Percentiles rank a stretch among this genome's conserved stretches.
These are phyloP conservation scores for Drosophila trapezifrons DNA, from an alignment of 1,140 invertebrate genomes.

Conservation along the genomic window DNA sequence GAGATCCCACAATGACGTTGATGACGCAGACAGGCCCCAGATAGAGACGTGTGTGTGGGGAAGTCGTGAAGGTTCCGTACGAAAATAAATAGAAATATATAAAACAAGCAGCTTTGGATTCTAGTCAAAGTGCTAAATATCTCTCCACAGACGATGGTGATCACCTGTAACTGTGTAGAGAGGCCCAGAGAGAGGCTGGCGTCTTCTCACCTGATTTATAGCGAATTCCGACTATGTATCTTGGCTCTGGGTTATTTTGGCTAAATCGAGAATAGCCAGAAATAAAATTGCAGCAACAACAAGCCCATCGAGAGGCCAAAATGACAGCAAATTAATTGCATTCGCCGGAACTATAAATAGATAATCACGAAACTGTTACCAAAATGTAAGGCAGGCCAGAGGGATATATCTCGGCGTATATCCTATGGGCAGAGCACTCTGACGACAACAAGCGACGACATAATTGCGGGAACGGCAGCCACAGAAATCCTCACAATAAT, in stretches of 20 bases:
- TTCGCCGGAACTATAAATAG: constrained; percentile 50
- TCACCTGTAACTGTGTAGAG: constrained; percentile 37
- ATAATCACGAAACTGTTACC: constrained; percentile 50
- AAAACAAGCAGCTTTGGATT: constrained; percentile 9
- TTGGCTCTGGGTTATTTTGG: constrained; percentile 28
- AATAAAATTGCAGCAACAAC: constrained; percentile 35
- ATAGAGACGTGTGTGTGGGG: constrained; percentile 22
- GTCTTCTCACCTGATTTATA: constrained; percentile 40
- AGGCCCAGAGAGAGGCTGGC: background rate
- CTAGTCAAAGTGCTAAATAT: constrained; percentile 12
- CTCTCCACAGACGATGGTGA: background rate
- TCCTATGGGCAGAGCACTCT: constrained; percentile 22
- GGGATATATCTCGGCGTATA: background rate
- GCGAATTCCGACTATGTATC: constrained; percentile 22
- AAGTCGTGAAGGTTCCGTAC: constrained; percentile 37
- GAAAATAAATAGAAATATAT: constrained; percentile 3
- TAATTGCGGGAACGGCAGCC: constrained; percentile 18
- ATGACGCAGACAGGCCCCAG: constrained; percentile 60
- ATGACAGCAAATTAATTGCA: constrained; percentile 68
- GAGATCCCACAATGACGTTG: constrained; percentile 63
- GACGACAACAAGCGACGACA: constrained; percentile 58
- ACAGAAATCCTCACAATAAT: background rate
- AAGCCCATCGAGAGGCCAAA: constrained; percentile 30
- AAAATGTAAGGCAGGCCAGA: constrained; percentile 43
- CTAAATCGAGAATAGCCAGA: constrained; percentile 44